Base-by-base conservation (phyloP, 2,797 vertebrate genomes). In the Melanotaenia nigrans region DNA sequence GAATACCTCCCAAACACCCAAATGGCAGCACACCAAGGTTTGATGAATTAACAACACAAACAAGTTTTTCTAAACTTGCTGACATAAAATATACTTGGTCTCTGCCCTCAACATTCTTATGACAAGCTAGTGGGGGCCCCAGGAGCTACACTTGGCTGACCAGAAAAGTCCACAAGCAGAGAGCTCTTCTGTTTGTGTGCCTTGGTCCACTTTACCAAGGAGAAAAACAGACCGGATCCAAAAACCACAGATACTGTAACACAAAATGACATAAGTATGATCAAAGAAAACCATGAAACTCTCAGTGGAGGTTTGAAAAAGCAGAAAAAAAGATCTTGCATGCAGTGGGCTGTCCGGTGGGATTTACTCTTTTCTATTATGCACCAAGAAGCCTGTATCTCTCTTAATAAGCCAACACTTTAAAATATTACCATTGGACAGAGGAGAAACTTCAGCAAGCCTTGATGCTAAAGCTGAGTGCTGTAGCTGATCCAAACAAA, bases 41-140 rank as follows among this genome's bases (percentile, higher is more conserved):
- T 87, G 86, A 90, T 86, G 69, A 92, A 92, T 93, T 91, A 87
- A 81, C 69, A 87, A 88, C 66, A 83, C 92, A 83, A 93, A 88
- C 74, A 82, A 54, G 75, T 84, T 90, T 88, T 90, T 90, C 85
- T 78, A 78, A 86, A 89, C 86, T 80, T 58, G 77, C 81, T 89
- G 81, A 90, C 85, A 89, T 90, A 80, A 91, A 89, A 91, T 90
- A 70, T 82, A 83, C 77, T 81, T 72, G 66, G 81, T 77, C 77
- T 78, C 78, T 88, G 82, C 85, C 67, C 81, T 49, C 66, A 65
- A 30, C 4, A 63, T 65, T 89, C 86, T 71, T 71, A 77, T 65
- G 77, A 79, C 74, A 75, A 59, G 71, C 22, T 57, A 30, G 77
- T 60, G 35, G 65, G 13, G 77, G 71, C 63, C 51, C 45, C 25